These are phyloP conservation scores for Drosophila sordidula DNA, from an alignment of 2,888 invertebrate species.

Conservation along the genomic window DNA sequence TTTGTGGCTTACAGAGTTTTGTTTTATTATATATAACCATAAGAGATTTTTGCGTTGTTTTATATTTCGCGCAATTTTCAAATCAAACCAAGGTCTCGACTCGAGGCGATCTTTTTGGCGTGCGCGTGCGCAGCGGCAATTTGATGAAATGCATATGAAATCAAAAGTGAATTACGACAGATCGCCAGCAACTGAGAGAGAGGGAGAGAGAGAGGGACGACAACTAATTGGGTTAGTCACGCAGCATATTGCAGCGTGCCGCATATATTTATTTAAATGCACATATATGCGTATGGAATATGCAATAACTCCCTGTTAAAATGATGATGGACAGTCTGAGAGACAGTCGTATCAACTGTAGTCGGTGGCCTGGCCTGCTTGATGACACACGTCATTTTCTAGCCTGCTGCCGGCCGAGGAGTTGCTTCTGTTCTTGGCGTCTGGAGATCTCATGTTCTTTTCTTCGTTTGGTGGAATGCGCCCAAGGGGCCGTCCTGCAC, in stretches of 20 bases:
- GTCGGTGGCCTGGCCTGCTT: neutral
- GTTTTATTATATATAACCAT: too few relatives aligned
- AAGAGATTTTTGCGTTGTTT: slow-evolving; percentile 26
- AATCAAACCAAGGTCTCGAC: slow-evolving; percentile 74
- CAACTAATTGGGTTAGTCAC: slow-evolving; percentile 70
- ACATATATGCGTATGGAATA: slow-evolving; percentile 10
- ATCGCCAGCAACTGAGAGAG: slow-evolving; percentile 12
- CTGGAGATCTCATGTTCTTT: slow-evolving; percentile 6
- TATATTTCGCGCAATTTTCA: slow-evolving; percentile 65
- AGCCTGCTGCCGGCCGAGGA: slow-evolving; percentile 12
- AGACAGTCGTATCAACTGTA: neutral
- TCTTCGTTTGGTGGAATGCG: slow-evolving; percentile 14
- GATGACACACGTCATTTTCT: slow-evolving; percentile 38
- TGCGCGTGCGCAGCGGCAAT: slow-evolving; percentile 81
- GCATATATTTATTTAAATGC: slow-evolving; percentile 32
- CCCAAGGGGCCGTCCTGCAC: slow-evolving; percentile 27
- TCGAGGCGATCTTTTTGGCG: slow-evolving; percentile 58
- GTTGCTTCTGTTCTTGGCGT: slow-evolving; percentile 27
- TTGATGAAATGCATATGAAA: slow-evolving; percentile 81
- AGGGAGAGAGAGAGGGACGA: slow-evolving; percentile 7
- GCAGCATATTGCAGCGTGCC: slow-evolving; percentile 49
- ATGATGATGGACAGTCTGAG: slow-evolving; percentile 18
- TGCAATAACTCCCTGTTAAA: slow-evolving; percentile 14
- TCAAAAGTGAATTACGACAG: slow-evolving; percentile 79
- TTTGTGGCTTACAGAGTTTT: slow-evolving; percentile 15